Percentiles rank a stretch among this genome's conserved stretches.
Evolutionary conservation across 1,140 invertebrate genomes (phyloP).

Genomic region (Spodoptera litura): DNA sequence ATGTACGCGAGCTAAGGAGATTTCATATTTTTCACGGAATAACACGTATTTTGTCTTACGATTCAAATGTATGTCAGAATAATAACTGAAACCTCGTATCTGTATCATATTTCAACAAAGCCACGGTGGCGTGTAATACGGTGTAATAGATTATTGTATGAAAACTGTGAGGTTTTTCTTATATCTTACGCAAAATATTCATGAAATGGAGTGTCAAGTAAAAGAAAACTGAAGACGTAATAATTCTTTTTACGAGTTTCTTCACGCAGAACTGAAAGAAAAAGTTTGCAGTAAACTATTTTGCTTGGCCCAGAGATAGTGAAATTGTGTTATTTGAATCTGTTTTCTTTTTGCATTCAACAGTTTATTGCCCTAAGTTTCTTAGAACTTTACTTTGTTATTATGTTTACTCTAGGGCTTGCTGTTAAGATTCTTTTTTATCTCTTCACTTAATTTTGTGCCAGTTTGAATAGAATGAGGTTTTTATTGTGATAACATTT

Average conservation of each 20-base stretch:
- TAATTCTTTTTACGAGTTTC: slow-evolving; percentile 37
- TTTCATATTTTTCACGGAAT: slow-evolving; percentile 8
- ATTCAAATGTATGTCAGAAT: slow-evolving; percentile 30
- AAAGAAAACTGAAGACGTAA: slow-evolving; percentile 26
- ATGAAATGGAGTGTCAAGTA: slow-evolving; percentile 32
- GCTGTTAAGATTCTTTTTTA: neutral
- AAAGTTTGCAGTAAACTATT: slow-evolving; percentile 28
- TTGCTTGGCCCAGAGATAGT: slow-evolving; percentile 19
- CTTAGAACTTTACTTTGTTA: slow-evolving; percentile 9
- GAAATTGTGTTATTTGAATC: slow-evolving; percentile 24
- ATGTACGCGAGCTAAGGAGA: slow-evolving; percentile 21
- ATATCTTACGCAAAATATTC: slow-evolving; percentile 14
- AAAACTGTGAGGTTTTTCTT: slow-evolving; percentile 15
- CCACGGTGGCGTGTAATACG: slow-evolving; percentile 19
- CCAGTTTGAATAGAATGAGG: neutral
- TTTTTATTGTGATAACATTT: no score
- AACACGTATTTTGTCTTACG: slow-evolving; percentile 18
- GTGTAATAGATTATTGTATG: slow-evolving; percentile 18
- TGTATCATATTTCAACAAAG: slow-evolving; percentile 17
- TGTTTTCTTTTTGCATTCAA: slow-evolving; percentile 33
- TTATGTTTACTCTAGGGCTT: slow-evolving; percentile 19
- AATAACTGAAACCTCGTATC: neutral
- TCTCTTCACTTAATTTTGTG: slow-evolving; percentile 1
- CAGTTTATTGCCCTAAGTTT: slow-evolving; percentile 28
- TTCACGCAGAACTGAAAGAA: slow-evolving; percentile 21